Percentiles rank a stretch among this genome's conserved stretches.
phyloP scores from a whole-genome alignment of 2,797 vertebrate genomes.

The Lithobates pipiens region DNA sequence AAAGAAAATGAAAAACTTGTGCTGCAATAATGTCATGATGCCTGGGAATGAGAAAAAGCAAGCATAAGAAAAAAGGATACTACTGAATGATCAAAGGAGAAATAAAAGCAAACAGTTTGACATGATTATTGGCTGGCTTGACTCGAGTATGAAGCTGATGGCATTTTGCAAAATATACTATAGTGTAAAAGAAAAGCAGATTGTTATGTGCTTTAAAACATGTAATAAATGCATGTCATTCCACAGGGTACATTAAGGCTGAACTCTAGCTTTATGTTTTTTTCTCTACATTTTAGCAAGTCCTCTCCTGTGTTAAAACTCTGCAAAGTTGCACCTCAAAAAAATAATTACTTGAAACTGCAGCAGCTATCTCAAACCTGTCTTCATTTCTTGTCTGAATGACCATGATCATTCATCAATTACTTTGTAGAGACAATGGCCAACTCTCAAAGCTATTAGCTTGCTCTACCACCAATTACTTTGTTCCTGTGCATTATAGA shows the following conservation, averaged over 20 bases:
- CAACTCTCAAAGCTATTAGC: too few relatives aligned
- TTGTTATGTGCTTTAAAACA: slow-evolving; percentile 26
- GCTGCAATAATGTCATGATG: slow-evolving; percentile 45
- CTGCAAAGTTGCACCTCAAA: too few relatives aligned
- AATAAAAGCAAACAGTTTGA: slow-evolving; percentile 33
- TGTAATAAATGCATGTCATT: slow-evolving; percentile 36
- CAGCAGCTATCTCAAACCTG: too few relatives aligned
- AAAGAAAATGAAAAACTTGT: slow-evolving; percentile 53
- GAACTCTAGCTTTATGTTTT: neutral
- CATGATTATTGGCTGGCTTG: slow-evolving; percentile 44
- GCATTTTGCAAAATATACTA: slow-evolving; percentile 32
- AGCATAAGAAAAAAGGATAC: slow-evolving; percentile 36
- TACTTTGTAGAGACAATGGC: too few relatives aligned
- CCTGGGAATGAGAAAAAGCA: slow-evolving; percentile 20
- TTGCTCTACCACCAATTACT: too few relatives aligned
- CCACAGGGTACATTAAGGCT: slow-evolving; percentile 8
- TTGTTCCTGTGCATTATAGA: too few relatives aligned
- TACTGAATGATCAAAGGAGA: slow-evolving; percentile 53
- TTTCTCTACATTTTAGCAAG: too few relatives aligned
- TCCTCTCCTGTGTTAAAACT: too few relatives aligned
- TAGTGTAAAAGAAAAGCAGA: slow-evolving; percentile 49
- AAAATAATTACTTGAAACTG: too few relatives aligned
- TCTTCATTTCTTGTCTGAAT: too few relatives aligned
- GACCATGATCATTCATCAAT: too few relatives aligned
- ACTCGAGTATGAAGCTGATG: slow-evolving; percentile 31